phyloP scores from a whole-genome alignment of 2,888 invertebrate genomes.

The Axea sp. region DNA sequence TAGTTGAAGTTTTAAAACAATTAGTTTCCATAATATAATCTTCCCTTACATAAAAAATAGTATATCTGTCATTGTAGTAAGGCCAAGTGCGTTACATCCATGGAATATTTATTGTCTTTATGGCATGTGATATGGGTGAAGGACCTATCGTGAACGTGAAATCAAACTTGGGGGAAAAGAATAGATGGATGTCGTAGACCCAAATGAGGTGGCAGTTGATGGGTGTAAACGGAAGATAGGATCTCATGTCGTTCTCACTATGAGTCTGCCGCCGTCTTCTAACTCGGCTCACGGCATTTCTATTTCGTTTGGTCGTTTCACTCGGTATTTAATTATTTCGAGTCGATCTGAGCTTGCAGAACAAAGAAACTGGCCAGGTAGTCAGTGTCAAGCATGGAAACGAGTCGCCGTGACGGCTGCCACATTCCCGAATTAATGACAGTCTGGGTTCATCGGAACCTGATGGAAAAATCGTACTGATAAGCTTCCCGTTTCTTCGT shows the following conservation, averaged over 20 bases:
- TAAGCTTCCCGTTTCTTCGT: not conserved
- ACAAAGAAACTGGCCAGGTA: conserved; percentile 69
- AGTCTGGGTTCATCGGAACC: not conserved
- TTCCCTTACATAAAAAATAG: too few relatives aligned
- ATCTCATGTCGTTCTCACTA: conserved; percentile 70
- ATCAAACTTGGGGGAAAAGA: conserved; percentile 47
- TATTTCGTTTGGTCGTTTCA: conserved; percentile 57
- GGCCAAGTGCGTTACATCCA: conserved; percentile 30
- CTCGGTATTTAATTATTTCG: conserved; percentile 74
- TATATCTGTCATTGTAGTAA: too few relatives aligned
- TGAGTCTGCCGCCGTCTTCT: conserved; percentile 45
- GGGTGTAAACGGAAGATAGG: conserved; percentile 77
- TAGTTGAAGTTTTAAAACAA: too few relatives aligned
- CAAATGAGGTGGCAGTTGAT: conserved; percentile 74
- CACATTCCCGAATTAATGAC: conserved; percentile 37
- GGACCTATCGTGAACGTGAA: conserved; percentile 47
- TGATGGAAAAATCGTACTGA: conserved; percentile 10
- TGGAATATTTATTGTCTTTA: conserved; percentile 42
- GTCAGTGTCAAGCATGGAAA: conserved; percentile 38
- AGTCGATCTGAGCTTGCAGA: conserved; percentile 64
- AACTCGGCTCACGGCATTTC: conserved; percentile 50
- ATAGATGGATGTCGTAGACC: conserved; percentile 68
- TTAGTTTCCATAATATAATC: too few relatives aligned
- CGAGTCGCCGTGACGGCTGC: conserved; percentile 64
- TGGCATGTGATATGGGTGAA: conserved; percentile 45